These are phyloP conservation scores for Epizoanthus illoricatus DNA, from an alignment of 92 coral and sea anemone genomes.

Conservation along the genomic window DNA sequence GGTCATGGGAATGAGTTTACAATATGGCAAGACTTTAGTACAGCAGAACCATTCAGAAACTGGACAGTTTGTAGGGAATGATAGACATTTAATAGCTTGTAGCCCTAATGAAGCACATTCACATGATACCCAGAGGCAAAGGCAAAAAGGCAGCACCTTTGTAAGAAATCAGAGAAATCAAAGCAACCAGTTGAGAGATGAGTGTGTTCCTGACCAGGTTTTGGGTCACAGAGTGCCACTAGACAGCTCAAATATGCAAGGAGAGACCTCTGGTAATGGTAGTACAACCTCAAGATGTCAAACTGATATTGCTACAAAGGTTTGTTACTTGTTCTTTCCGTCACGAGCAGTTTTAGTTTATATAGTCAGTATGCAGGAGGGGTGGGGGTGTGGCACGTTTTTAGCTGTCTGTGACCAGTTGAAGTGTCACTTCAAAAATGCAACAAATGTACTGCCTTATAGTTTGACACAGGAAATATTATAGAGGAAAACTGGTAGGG, in stretches of 20 bases:
- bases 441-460: no score
- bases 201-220: not conserved
- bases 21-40: not conserved
- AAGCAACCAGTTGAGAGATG: not conserved
- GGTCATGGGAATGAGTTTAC: not conserved
- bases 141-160: not conserved
- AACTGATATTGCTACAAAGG: not conserved
- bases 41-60: not conserved
- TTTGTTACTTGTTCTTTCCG: not conserved
- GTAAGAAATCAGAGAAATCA: not conserved
- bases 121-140: slow-evolving; percentile 1
- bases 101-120: no score
- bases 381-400: no score
- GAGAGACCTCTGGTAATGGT: not conserved
- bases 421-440: no score
- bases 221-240: not conserved
- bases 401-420: no score
- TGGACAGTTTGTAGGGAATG: no score
- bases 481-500: no score
- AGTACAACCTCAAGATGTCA: not conserved
- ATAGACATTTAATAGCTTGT: no score
- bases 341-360: no score
- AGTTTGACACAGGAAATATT: no score
- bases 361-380: no score
- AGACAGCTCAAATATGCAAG: not conserved